phyloP scores from a whole-genome alignment of 2,888 invertebrate species.

The Argyra leucocephala region DNA sequence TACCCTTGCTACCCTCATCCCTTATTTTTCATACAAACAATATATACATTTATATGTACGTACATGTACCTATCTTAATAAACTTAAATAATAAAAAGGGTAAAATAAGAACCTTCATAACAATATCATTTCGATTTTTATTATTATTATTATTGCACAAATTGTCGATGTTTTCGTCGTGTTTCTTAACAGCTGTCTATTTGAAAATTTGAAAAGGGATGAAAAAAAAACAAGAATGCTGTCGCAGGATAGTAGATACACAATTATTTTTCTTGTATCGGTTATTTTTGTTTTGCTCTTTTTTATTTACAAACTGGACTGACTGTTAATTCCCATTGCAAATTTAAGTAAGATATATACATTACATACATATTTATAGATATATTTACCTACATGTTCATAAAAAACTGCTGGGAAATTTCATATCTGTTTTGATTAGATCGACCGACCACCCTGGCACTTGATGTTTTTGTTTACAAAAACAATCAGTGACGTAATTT shows the following conservation, averaged over 20 bases:
- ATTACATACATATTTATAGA: neutral
- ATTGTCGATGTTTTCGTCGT: neutral
- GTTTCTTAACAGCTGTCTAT: neutral
- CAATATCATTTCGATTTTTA: neutral
- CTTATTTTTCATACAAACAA: neutral
- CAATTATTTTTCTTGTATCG: neutral
- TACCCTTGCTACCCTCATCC: neutral
- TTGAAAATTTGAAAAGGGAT: neutral
- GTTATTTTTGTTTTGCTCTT: neutral
- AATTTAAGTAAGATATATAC: neutral
- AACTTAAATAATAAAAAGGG: neutral
- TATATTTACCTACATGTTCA: neutral
- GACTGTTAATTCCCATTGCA: neutral
- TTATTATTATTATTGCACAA: neutral
- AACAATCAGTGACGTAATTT: slow-evolving; percentile 3
- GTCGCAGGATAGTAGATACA: neutral
- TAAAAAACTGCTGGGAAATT: neutral
- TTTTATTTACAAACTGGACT: neutral
- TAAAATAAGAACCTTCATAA: neutral
- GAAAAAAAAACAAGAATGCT: slow-evolving; percentile 1
- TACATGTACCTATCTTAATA: neutral
- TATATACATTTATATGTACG: neutral
- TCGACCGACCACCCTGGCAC: neutral
- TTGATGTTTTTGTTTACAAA: neutral
- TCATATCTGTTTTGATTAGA: neutral